Conservation (phyloP, 2,797 vertebrate genomes). For the Sebastes flavidus region DNA sequence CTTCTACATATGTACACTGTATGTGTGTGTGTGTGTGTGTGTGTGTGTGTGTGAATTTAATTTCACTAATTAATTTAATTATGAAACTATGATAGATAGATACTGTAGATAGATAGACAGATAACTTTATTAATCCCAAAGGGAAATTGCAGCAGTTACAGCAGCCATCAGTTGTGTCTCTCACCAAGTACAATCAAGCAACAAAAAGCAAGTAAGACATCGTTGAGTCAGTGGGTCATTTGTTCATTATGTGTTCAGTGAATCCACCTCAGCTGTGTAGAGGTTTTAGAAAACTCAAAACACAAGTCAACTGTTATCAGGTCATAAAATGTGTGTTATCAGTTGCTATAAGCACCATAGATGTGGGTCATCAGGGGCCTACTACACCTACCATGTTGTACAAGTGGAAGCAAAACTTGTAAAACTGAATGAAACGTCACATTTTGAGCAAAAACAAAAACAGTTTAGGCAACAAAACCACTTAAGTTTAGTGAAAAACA, state of each 20-base stretch:
- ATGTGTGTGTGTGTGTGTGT: constrained; percentile 25
- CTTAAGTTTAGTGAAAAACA: too few species aligned
- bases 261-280: background rate
- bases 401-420: too few species aligned
- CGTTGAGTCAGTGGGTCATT: background rate
- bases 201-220: background rate
- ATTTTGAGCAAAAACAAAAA: too few species aligned
- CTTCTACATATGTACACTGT: constrained; percentile 31
- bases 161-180: background rate
- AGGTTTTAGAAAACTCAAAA: background rate
- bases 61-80: background rate
- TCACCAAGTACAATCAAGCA: background rate
- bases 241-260: background rate
- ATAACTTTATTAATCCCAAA: too few species aligned
- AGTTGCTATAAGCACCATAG: too few species aligned
- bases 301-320: too few species aligned
- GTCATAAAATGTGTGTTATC: too few species aligned
- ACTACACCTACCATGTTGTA: too few species aligned
- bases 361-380: too few species aligned
- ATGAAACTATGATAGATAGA: background rate
- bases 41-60: background rate
- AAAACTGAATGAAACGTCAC: too few species aligned
- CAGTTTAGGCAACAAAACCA: too few species aligned
- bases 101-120: background rate
- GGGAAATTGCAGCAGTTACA: background rate